Base-by-base conservation (phyloP, 1,140 invertebrate species). In the Brachystomella parvula region DNA sequence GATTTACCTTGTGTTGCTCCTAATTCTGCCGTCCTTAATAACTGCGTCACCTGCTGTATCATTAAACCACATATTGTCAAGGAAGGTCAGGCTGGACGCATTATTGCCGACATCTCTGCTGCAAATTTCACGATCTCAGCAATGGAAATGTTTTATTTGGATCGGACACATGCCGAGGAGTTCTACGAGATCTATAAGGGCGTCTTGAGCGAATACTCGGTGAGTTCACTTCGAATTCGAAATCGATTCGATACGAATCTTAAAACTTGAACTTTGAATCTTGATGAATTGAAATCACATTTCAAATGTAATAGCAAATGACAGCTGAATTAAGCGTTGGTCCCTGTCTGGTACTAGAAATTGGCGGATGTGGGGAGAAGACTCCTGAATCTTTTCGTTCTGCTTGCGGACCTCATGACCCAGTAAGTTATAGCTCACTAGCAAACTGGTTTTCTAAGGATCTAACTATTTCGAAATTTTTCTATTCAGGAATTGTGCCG, bases 111-210 rank as follows among this genome's bases (percentile, higher is more conserved):
- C 33, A 92, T 96, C 68, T 81, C 85, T 56, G 83, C 87, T 60
- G 83, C 83, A 49, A 85, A 85, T 6, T 96, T 88, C 75, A 80
- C 83, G 47, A 85, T 97, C 19, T 86, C 87, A 2, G 90, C 88
- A 3, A 78, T 94, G 35, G 84, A 89, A 76, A 86, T 90, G 83
- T 85, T 89, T 73, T 81, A 86, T 69, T 79, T 95, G 72, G 88
- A 89, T 69, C 83, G 85, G 71, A 81, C 85, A 2, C 88, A 92
- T 78, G 89, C 89, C 30, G 89, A 90, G 75, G 90, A 95, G 78
- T 95, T 96, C 80, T 86, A 89, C 76, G 92, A 96, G 81, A 86
- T 96, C 19, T 97, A 97, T 77, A 92, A 92, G 78, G 89, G 89
- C n/a, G 86, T 94, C 64, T 81, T 93, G 12, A 82, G 84, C 6